Conservation (phyloP, 2,888 invertebrate genomes). For the Drosophila parthenogenetica region DNA sequence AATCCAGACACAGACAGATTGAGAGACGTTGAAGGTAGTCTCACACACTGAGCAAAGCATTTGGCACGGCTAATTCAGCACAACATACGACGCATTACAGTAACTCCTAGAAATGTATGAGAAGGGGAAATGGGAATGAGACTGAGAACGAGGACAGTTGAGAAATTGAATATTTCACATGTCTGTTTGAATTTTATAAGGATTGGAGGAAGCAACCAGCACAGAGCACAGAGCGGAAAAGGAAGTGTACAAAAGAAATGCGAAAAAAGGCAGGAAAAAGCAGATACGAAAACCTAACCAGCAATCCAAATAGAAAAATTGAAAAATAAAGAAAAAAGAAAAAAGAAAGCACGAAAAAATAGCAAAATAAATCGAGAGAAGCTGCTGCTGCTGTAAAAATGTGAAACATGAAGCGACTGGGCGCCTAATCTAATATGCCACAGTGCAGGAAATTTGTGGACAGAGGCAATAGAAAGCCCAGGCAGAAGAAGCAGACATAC, state of each 20-base stretch:
- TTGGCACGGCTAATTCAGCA: conserved; percentile 65
- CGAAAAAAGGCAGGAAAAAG: conserved; percentile 23
- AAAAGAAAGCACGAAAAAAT: conserved; percentile 17
- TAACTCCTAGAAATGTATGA: conserved; percentile 15
- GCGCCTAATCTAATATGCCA: conserved; percentile 73
- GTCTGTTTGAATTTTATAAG: conserved; percentile 72
- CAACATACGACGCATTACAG: conserved; percentile 59
- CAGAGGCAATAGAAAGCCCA: conserved; percentile 32
- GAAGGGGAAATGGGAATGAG: not conserved
- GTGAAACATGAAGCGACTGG: conserved; percentile 41
- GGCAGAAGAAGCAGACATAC: conserved; percentile 17
- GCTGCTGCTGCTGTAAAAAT: conserved; percentile 30
- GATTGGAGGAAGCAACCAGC: conserved; percentile 39
- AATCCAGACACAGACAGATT: conserved; percentile 3
- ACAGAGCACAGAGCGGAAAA: conserved; percentile 41
- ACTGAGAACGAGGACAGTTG: conserved; percentile 52
- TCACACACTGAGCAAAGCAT: conserved; percentile 40
- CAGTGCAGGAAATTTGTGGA: conserved; percentile 72
- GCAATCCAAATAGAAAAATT: conserved; percentile 70
- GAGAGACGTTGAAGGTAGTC: not conserved
- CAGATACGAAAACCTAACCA: conserved; percentile 49
- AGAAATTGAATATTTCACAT: conserved; percentile 75
- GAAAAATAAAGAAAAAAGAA: conserved; percentile 57
- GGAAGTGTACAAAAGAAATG: conserved; percentile 50
- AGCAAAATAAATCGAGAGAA: conserved; percentile 49